phyloP scores from a whole-genome alignment of 2,888 invertebrate species.

The Notodonta dromedarius region DNA sequence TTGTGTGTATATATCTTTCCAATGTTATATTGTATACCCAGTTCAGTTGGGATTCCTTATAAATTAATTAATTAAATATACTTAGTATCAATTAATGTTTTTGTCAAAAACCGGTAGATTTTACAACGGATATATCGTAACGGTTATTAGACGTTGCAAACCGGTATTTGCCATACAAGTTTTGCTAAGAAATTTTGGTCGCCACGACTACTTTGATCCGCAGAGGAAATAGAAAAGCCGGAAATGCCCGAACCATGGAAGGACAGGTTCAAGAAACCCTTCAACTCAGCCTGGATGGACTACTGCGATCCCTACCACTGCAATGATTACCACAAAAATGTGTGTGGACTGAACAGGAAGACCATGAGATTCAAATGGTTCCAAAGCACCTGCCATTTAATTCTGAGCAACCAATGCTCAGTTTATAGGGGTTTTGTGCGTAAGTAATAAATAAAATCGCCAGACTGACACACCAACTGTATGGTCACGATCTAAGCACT shows the following conservation, averaged over 20 bases:
- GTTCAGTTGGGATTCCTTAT: too few species aligned
- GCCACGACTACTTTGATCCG: not conserved
- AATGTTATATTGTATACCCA: too few species aligned
- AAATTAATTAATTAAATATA: too few species aligned
- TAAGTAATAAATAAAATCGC: constrained; percentile 38
- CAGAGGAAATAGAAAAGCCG: constrained; percentile 52
- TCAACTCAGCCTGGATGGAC: constrained; percentile 60
- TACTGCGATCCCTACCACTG: constrained; percentile 71
- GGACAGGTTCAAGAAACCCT: constrained; percentile 27
- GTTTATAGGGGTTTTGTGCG: constrained; percentile 56
- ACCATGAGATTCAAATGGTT: constrained; percentile 63
- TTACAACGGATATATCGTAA: too few species aligned
- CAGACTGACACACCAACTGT: too few species aligned
- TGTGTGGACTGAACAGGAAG: constrained; percentile 58
- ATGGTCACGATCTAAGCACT: too few species aligned
- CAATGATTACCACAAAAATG: constrained; percentile 54
- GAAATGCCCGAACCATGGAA: constrained; percentile 40
- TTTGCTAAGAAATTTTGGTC: too few species aligned
- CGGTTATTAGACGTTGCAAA: too few species aligned
- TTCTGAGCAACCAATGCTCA: constrained; percentile 60
- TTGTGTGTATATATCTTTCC: too few species aligned
- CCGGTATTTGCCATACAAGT: too few species aligned
- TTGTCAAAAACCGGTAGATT: too few species aligned
- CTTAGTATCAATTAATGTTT: too few species aligned
- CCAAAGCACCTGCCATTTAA: constrained; percentile 64